A percentile compares a stretch with the other conserved stretches of the same genome.
Evolutionary conservation across 2,797 vertebrate species (phyloP).

Genomic region (Hylomyscus alleni): DNA sequence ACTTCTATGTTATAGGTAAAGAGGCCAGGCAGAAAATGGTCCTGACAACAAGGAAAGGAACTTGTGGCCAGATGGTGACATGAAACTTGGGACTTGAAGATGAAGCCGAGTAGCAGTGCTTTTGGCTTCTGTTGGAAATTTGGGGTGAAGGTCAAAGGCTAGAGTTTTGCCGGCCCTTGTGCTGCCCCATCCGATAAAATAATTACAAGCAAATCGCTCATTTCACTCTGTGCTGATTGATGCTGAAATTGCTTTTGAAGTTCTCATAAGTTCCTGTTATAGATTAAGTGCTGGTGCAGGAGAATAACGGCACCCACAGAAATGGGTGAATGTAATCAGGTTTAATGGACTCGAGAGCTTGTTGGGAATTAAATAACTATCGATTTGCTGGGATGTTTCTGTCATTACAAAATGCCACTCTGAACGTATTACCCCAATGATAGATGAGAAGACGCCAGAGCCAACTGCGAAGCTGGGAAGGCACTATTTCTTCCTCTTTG

Average conservation of each 20-base stretch:
- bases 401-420: conserved; percentile 96
- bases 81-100: not conserved
- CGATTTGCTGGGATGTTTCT: conserved; percentile 95
- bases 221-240: conserved; percentile 94
- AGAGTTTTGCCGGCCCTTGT: conserved; percentile 85
- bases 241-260: conserved; percentile 95
- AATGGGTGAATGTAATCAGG: conserved; percentile 96
- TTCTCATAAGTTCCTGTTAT: conserved; percentile 96
- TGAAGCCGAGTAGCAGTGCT: not conserved
- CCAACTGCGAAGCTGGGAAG: conserved; percentile 87
- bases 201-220: conserved; percentile 92
- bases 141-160: conserved; percentile 86
- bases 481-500: conserved; percentile 77
- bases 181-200: conserved; percentile 92
- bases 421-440: conserved; percentile 92
- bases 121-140: conserved; percentile 83
- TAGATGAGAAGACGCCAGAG: conserved; percentile 90
- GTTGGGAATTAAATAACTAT: conserved; percentile 98
- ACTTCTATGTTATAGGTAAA: conserved; percentile 28
- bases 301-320: conserved; percentile 95
- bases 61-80: not conserved
- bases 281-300: conserved; percentile 95
- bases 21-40: conserved; percentile 2
- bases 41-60: not conserved
- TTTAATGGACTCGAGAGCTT: conserved; percentile 96